phyloP scores from a whole-genome alignment of 2,113 vertebrate species.

The Dicrurus megarhynchus region DNA sequence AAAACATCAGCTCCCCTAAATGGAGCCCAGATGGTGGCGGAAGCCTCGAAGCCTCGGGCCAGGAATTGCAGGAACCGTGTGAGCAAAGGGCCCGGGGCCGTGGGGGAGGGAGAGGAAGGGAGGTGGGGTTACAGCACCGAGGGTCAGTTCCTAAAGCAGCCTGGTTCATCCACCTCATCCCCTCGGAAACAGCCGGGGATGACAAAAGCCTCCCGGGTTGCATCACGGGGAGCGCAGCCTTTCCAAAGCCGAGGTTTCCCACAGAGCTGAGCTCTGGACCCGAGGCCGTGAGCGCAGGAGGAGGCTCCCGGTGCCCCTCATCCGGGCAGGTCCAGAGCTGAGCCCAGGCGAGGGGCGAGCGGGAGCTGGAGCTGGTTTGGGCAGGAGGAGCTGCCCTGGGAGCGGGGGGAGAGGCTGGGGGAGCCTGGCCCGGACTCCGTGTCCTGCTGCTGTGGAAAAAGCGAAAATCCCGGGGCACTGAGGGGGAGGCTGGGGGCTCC shows the following conservation, averaged over 20 bases:
- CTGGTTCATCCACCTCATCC: not conserved
- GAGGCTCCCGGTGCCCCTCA: not conserved
- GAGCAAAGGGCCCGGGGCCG: not conserved
- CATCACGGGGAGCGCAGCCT: not conserved
- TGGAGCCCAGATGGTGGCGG: constrained; percentile 65
- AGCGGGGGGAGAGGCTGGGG: not conserved
- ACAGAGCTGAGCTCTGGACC: not conserved
- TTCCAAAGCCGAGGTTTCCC: not conserved
- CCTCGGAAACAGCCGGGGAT: not conserved
- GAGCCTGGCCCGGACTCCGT: not conserved
- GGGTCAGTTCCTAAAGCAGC: not conserved
- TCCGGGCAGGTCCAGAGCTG: not conserved
- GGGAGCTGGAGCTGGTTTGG: not conserved
- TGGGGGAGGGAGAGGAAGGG: not conserved
- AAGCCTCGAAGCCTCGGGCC: not conserved
- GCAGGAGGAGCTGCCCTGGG: not conserved
- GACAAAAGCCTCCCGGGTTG: not conserved
- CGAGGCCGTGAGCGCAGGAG: not conserved
- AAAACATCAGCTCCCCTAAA: constrained; percentile 68
- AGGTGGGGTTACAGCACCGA: not conserved
- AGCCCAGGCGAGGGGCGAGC: not conserved
- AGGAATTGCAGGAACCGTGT: not conserved
- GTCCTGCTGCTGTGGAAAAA: not conserved
- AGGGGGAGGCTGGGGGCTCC: too few relatives aligned
- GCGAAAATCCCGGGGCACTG: too few relatives aligned